phyloP scores from a whole-genome alignment of 2,888 invertebrate genomes.

The Melanophora roralis region DNA sequence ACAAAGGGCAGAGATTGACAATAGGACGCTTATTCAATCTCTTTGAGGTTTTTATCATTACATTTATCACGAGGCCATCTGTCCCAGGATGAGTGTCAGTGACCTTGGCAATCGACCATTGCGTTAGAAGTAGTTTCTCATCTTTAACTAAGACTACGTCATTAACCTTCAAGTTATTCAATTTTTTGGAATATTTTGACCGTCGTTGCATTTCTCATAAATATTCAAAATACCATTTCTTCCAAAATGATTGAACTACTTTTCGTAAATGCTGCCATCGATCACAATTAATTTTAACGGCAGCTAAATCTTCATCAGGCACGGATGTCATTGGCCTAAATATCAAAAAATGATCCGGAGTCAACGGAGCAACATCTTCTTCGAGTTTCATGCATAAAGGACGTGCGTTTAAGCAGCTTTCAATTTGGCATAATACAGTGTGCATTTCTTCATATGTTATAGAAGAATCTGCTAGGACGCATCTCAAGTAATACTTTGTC shows the following conservation, averaged over 20 bases:
- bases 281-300: constrained; percentile 20
- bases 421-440: constrained; percentile 68
- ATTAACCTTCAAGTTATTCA: constrained; percentile 38
- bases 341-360: constrained; percentile 62
- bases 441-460: constrained; percentile 69
- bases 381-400: constrained; percentile 64
- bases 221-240: constrained; percentile 50
- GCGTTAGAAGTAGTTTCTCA: constrained; percentile 20
- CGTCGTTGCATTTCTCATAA: constrained; percentile 38
- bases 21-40: constrained; percentile 25
- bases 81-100: constrained; percentile 30
- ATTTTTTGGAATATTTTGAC: constrained; percentile 42
- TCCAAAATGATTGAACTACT: constrained; percentile 52
- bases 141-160: constrained; percentile 49
- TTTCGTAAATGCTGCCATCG: constrained; percentile 55
- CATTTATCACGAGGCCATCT: constrained; percentile 29
- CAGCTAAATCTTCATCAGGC: constrained; percentile 31
- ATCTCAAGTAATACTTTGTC: constrained; percentile 68
- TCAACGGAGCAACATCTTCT: constrained; percentile 61
- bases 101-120: constrained; percentile 34
- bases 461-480: constrained; percentile 64
- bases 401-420: constrained; percentile 69
- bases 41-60: constrained; percentile 14
- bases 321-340: constrained; percentile 13
- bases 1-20: constrained; percentile 22